These are phyloP conservation scores for Equus quagga DNA, from an alignment of 2,113 vertebrate species.

Conservation along the genomic window DNA sequence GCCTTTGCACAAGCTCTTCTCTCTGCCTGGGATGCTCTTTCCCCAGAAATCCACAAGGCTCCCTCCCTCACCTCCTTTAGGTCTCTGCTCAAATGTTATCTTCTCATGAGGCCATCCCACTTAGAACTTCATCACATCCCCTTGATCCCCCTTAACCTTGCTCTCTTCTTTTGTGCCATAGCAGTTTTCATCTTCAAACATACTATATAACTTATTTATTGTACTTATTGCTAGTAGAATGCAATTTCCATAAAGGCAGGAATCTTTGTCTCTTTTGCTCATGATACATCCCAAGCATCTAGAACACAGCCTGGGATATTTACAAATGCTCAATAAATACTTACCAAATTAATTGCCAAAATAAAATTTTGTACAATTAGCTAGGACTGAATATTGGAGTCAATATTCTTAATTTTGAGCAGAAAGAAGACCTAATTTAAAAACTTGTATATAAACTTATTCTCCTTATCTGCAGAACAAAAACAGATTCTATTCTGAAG, in stretches of 20 bases:
- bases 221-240: neutral
- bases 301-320: neutral
- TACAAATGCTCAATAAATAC: neutral
- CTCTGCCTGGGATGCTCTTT: neutral
- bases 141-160: neutral
- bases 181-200: constrained; percentile 22
- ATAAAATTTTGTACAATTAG: constrained; percentile 2
- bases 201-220: neutral
- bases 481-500: constrained; percentile 7
- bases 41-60: neutral
- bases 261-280: neutral
- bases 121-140: neutral
- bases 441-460: neutral
- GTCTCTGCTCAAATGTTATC: neutral
- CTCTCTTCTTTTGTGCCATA: neutral
- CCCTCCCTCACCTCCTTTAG: neutral
- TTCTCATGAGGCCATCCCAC: neutral
- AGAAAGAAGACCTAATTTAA: constrained; percentile 4
- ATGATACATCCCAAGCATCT: neutral
- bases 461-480: constrained; percentile 4
- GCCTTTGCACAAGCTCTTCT: neutral
- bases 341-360: constrained; percentile 18
- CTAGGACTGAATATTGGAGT: neutral
- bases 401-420: constrained; percentile 8
- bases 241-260: neutral